Percentiles rank a stretch among this genome's conserved stretches.
These are phyloP conservation scores for Pica pica DNA, from an alignment of 2,113 vertebrate genomes.

Conservation along the genomic window DNA sequence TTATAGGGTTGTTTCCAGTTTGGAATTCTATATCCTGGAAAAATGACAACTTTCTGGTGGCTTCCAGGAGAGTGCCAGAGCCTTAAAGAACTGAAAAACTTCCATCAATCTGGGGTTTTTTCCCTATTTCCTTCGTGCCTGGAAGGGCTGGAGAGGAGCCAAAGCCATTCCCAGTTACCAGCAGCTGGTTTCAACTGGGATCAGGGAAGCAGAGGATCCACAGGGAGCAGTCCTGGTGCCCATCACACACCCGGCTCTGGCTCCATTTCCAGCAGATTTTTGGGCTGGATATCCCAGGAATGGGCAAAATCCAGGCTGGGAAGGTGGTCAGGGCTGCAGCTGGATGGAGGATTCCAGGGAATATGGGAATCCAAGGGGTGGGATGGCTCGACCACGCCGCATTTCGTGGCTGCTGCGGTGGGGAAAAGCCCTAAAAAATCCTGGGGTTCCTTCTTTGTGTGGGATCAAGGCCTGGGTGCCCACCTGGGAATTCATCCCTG, in stretches of 20 bases:
- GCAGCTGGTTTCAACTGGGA: background rate
- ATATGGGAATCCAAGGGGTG: fast-evolving
- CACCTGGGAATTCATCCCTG: no score
- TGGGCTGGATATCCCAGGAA: background rate
- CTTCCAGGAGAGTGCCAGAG: no score
- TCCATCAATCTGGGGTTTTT: background rate
- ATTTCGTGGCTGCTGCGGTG: background rate
- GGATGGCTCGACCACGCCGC: fast-evolving
- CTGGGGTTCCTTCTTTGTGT: background rate
- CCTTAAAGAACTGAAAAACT: background rate
- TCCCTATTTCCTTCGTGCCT: fast-evolving
- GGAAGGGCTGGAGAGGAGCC: background rate
- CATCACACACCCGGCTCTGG: background rate
- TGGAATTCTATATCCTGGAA: background rate
- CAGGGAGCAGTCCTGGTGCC: background rate
- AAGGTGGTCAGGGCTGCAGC: background rate
- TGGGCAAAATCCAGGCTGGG: background rate
- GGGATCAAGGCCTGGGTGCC: background rate
- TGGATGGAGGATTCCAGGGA: background rate
- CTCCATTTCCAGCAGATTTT: background rate
- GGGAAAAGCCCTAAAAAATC: background rate
- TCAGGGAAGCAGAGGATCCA: background rate
- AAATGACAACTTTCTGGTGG: background rate
- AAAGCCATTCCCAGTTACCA: fast-evolving
- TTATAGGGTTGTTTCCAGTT: background rate